Percentiles rank a stretch among this genome's conserved stretches.
phyloP scores from a whole-genome alignment of 2,797 vertebrate species.

The Melanotaenia maccullochi region DNA sequence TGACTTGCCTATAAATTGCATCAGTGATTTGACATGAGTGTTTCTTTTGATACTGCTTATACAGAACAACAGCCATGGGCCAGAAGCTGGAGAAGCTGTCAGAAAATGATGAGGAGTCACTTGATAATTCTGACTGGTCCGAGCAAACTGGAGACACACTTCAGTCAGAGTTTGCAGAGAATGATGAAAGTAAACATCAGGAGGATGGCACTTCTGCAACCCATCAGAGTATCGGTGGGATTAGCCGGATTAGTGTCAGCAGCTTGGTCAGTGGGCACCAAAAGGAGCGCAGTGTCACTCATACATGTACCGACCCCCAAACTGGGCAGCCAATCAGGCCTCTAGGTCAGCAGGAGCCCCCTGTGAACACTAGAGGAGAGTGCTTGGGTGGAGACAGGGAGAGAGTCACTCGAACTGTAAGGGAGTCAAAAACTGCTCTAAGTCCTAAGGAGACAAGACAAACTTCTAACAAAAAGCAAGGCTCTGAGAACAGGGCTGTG shows the following conservation, averaged over 20 bases:
- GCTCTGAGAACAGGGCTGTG: constrained; percentile 25
- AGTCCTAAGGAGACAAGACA: constrained; percentile 44
- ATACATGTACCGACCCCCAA: constrained; percentile 63
- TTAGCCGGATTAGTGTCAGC: constrained; percentile 48
- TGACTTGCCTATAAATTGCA: constrained; percentile 30
- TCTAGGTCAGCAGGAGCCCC: constrained; percentile 54
- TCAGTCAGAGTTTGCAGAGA: constrained; percentile 23
- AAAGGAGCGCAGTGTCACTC: constrained; percentile 46
- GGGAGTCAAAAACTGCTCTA: constrained; percentile 61
- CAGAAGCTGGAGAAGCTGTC: constrained; percentile 79
- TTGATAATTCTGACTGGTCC: constrained; percentile 39
- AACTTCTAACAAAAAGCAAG: constrained; percentile 36
- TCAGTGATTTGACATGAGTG: constrained; percentile 34
- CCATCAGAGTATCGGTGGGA: constrained; percentile 30
- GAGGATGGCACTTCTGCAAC: constrained; percentile 26
- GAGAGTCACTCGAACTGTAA: constrained; percentile 44
- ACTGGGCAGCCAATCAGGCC: constrained; percentile 69
- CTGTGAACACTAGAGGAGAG: constrained; percentile 40
- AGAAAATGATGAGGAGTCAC: constrained; percentile 62
- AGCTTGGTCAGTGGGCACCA: constrained; percentile 24
- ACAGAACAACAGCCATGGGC: constrained; percentile 72
- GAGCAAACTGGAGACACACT: constrained; percentile 51
- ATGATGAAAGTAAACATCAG: constrained; percentile 37
- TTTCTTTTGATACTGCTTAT: constrained; percentile 39
- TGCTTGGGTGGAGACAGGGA: constrained; percentile 60